Evolutionary conservation across 2,888 invertebrate genomes (phyloP).

Genomic region (Trichopria drosophilae): DNA sequence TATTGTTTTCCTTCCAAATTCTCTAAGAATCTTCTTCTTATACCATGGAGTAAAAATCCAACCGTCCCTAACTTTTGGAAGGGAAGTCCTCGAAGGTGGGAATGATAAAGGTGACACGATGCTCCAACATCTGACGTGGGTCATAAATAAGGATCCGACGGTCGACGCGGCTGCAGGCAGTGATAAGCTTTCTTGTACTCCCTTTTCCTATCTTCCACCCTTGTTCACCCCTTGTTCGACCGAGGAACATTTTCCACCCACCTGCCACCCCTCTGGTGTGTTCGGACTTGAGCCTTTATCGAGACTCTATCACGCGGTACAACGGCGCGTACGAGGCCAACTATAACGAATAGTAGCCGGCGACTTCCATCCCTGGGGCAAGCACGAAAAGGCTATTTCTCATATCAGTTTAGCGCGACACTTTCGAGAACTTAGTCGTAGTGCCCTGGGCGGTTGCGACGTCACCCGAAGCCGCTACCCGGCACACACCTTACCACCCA

Average conservation of each 20-base stretch:
- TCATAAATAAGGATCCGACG: slow-evolving; percentile 58
- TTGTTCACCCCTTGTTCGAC: no score
- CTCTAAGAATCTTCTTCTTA: no score
- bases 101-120: slow-evolving; percentile 47
- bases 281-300: no score
- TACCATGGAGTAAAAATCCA: no score
- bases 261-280: slow-evolving; percentile 18
- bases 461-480: slow-evolving; percentile 51
- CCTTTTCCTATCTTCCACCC: slow-evolving; percentile 34
- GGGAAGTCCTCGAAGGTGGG: slow-evolving; percentile 39
- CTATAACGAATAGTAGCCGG: slow-evolving; percentile 51
- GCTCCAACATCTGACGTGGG: slow-evolving; percentile 46
- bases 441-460: slow-evolving; percentile 50
- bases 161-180: slow-evolving; percentile 52
- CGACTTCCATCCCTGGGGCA: slow-evolving; percentile 52
- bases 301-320: slow-evolving; percentile 33
- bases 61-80: no score
- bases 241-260: no score
- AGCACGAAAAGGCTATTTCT: slow-evolving; percentile 57
- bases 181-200: slow-evolving; percentile 53
- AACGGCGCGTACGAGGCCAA: slow-evolving; percentile 44
- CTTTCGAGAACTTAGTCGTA: slow-evolving; percentile 55
- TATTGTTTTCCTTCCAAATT: no score
- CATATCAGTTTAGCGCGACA: slow-evolving; percentile 58
- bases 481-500: slow-evolving; percentile 33